Evolutionary conservation across 2,113 vertebrate genomes (phyloP), one percentile per base, ranked within the genome.

Genomic region (Daubentonia madagascariensis): DNA sequence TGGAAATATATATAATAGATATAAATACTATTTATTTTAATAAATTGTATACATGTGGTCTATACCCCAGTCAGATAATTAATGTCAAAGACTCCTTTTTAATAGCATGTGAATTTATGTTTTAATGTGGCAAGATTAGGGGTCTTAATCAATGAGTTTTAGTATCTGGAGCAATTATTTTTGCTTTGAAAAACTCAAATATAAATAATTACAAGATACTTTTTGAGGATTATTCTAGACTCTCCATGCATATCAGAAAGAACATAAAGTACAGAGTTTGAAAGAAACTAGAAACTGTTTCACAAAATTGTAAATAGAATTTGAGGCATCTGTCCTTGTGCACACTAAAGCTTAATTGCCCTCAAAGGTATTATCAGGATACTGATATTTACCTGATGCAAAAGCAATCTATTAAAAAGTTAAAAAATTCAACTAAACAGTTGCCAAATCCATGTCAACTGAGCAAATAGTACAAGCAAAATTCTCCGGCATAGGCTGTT

Each of bases 331-430:
- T 81, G 72, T 88, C 45, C 20, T 88, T 65, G 22, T 54, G 17
- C 1, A 32, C 92, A 67, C 3, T 57, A 50, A 95, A 94, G 32
- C 5, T 84, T 81, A 91, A 48, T 67, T 93, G n/a, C 40, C 3
- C 22, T 96, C 37, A 65, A 95, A 95, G 2, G 28, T 57, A 73
- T 85, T 28, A 61, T 83, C 35, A 40, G 73, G 43, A 63, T 57
- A 6, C 54, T 80, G 32, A 9, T 67, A n/a, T 81, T 88, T 59
- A 93, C 23, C n/a, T 92, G 40, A 94, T 57, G 23, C 6, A 61
- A 97, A 96, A 93, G 23, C 68, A 61, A 73, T 85, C 65, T 45
- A 35, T 61, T 84, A 63, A 90, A 96, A 83, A 89, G 13, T 57
- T 57, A 30, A 88, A 92, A 87, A 81, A 22, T 18, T 63, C 35